These are phyloP conservation scores for Hemiprocne comata DNA, from an alignment of 2,113 vertebrate species.

Conservation along the genomic window DNA sequence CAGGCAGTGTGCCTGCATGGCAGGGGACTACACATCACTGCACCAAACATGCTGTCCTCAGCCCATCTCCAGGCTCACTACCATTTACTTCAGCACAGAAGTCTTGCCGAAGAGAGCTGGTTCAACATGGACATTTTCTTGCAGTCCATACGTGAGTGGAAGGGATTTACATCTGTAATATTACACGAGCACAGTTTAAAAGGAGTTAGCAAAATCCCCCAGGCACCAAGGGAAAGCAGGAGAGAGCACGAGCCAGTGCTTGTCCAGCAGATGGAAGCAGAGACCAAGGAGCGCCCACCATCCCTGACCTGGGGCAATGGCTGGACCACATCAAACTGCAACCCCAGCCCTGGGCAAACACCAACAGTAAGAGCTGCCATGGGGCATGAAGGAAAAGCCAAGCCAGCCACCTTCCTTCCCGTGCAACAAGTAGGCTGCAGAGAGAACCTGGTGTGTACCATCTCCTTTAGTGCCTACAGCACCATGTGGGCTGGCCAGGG, in stretches of 20 bases:
- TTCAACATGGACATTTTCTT: neutral
- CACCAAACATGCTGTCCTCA: neutral
- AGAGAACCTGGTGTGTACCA: neutral
- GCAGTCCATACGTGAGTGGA: neutral
- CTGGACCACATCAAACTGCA: neutral
- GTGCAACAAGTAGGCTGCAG: neutral
- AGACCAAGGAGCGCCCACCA: neutral
- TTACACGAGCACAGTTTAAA: neutral
- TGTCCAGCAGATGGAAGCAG: conserved; percentile 77
- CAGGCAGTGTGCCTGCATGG: neutral
- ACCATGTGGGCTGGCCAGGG: neutral
- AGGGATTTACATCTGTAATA: neutral
- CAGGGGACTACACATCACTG: neutral
- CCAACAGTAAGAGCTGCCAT: neutral
- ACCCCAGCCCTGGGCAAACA: neutral
- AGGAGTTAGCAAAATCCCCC: neutral
- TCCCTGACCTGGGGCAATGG: neutral
- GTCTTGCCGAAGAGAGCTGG: neutral
- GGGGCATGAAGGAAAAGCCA: neutral
- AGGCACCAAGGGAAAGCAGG: neutral
- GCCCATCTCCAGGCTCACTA: neutral
- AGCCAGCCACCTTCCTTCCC: neutral
- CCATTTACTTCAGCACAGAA: neutral
- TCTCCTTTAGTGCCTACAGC: neutral
- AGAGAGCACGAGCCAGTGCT: neutral